Base-by-base conservation (phyloP, 1,140 invertebrate species). In the Drosophila varians region DNA sequence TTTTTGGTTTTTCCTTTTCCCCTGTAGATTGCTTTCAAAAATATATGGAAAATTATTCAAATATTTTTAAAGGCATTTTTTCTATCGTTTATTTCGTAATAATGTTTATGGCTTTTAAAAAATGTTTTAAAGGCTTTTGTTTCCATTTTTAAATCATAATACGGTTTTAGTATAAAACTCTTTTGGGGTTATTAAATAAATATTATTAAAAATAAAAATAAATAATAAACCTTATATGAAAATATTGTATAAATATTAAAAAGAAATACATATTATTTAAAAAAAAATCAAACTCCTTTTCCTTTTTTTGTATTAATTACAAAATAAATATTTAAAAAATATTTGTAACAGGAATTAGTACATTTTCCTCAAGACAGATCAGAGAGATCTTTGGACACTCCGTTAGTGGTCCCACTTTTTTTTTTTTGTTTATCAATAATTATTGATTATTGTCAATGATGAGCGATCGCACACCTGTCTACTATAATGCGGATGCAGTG, bases 401-500 rank as follows among this genome's bases (percentile, higher is more conserved):
- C 3, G 14, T 3, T 38, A 5, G 36, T 4, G 36, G 36, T 38
- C 36, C 3, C 9, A 42, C 16, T 42, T 6, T 9, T 42, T 42
- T 42, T 28, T 47, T 31, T 2, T 11, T 11, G 21, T 21, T 2
- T 2, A 21, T 2, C 4, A 23, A 11, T 2, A 9, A n/a, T n/a
- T n/a, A n/a, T n/a, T n/a, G n/a, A n/a, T n/a, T n/a, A n/a, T n/a
- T n/a, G n/a, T 14, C 9, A 18, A 48, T 43, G 4, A 74, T 80
- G 54, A 57, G 19, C 28, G 48, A 19, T 9, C 3, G 4, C 14
- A 7, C 4, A 26, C 73, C 79, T 0, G 25, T 40, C 18, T 89
- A 48, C 45, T 80, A 70, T 26, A 34, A 18, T 4, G 77, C 49
- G 8, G 62, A 77, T 9, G 28, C 73, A 14, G 88, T 90, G 18